phyloP scores from a whole-genome alignment of 2,888 invertebrate species.

The Drosophila robusta region DNA sequence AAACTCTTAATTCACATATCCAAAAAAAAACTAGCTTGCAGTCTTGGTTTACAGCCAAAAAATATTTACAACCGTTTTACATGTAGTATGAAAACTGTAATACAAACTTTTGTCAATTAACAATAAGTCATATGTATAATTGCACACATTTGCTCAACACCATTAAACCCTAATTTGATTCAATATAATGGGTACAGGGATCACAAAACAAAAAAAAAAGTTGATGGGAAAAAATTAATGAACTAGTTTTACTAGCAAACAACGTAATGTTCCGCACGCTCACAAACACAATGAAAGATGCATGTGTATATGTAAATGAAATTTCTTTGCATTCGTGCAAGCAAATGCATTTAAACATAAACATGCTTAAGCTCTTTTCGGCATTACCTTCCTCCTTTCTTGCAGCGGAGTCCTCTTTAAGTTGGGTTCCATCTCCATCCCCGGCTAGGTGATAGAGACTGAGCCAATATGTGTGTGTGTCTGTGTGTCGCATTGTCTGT shows the following conservation, averaged over 20 bases:
- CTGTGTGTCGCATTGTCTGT: background rate
- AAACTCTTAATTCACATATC: too few relatives aligned
- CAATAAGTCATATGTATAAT: too few relatives aligned
- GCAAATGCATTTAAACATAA: slow-evolving; percentile 65
- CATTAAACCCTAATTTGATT: background rate
- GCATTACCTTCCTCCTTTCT: background rate
- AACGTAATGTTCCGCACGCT: background rate
- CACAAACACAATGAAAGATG: slow-evolving; percentile 18
- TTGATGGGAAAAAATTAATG: background rate
- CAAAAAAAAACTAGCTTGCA: too few relatives aligned
- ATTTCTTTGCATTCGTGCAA: slow-evolving; percentile 62
- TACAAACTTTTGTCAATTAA: too few relatives aligned
- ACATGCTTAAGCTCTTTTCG: slow-evolving; percentile 45
- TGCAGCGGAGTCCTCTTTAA: slow-evolving; percentile 4
- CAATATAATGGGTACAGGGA: too few relatives aligned
- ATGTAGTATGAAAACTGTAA: too few relatives aligned
- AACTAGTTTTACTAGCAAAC: slow-evolving; percentile 28
- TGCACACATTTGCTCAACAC: background rate
- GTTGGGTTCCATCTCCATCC: background rate
- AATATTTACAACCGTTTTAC: too few relatives aligned
- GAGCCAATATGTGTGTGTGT: slow-evolving; percentile 11
- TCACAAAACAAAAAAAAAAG: background rate
- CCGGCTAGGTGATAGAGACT: slow-evolving; percentile 19
- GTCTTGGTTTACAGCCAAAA: too few relatives aligned
- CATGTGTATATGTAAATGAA: slow-evolving; percentile 56